Base-by-base conservation (phyloP, 1,140 invertebrate species). In the Wiebesia pumilae region DNA sequence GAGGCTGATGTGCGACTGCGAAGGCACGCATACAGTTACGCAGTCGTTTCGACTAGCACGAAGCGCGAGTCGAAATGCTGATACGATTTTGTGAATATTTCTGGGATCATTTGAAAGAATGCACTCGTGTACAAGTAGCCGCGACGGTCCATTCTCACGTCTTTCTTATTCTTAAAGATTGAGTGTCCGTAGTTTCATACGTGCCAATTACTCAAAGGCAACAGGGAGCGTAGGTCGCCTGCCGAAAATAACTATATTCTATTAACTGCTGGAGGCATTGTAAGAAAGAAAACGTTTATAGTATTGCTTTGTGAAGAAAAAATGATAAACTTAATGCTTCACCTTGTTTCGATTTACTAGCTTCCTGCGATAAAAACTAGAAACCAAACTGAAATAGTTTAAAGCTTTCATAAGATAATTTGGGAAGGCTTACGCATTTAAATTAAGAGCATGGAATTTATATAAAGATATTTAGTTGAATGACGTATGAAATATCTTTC, bases 161-260 rank as follows among this genome's bases (percentile, higher is more conserved):
- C 4, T 2, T 27, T 62, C 27, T 27, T 27, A 27, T 62, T 62
- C 27, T 62, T 27, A 27, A 62, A 4, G 27, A 27, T 62, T 27
- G 14, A 62, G 24, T 27, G 58, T 27, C 6, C 58, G 27, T 62
- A 27, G 58, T 62, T 62, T 62, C 27, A 10, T 7, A 16, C 16
- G 58, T 24, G 24, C 10, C 58, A 7, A 62, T 62, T 62, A 24
- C 24, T 62, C 58, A 27, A 14, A 24, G 3, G 24, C 27, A 62
- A 62, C 27, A 6, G 24, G 24, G 14, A 27, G 3, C 21, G 58
- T 43, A 21, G 69, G 4, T 73, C 33, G 67, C 40, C 69, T 73
- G 43, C 65, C 38, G 43, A 77, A 84, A 84, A 77, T 77, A 35
- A 77, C 73, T 84, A 73, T 84, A 84, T 84, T 47, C 71, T 51